phyloP scores from a whole-genome alignment of 1,140 invertebrate genomes.

The Portunus trituberculatus region DNA sequence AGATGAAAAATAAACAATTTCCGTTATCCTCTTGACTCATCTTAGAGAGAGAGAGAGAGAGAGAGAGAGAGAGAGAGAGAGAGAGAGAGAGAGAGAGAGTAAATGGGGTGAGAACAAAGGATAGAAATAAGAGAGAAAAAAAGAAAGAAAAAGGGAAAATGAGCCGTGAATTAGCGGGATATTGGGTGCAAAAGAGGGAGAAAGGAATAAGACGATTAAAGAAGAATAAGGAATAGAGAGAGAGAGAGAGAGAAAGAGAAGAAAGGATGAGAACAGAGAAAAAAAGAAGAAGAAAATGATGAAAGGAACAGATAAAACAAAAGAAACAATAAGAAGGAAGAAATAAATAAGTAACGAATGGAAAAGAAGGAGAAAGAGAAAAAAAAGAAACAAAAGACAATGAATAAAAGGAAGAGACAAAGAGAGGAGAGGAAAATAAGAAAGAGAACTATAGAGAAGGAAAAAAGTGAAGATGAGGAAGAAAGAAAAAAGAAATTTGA shows the following conservation, averaged over 20 bases:
- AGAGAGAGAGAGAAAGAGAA: slow-evolving; percentile 42
- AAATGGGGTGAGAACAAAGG: not conserved
- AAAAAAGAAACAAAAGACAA: not conserved
- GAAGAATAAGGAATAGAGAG: not conserved
- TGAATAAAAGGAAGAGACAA: not conserved
- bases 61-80: not conserved
- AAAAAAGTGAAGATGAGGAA: not conserved
- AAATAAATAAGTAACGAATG: not conserved
- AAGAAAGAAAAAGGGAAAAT: slow-evolving; percentile 8
- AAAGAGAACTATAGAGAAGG: not conserved
- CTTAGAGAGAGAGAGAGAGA: not conserved
- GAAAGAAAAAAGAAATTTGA: not conserved
- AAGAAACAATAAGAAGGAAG: not conserved
- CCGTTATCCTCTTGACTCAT: not conserved
- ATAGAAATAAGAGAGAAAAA: not conserved
- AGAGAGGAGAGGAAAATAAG: not conserved
- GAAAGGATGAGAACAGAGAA: not conserved
- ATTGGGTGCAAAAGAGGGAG: not conserved
- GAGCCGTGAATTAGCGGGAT: not conserved
- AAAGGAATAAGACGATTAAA: no score
- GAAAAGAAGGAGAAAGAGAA: not conserved
- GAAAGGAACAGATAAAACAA: no score
- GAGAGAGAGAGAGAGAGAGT: not conserved
- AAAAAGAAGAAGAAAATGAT: slow-evolving; percentile 18
- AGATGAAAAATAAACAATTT: not conserved